Evolutionary conservation across 1,140 invertebrate genomes (phyloP).

Genomic region (Sinella curviseta): DNA sequence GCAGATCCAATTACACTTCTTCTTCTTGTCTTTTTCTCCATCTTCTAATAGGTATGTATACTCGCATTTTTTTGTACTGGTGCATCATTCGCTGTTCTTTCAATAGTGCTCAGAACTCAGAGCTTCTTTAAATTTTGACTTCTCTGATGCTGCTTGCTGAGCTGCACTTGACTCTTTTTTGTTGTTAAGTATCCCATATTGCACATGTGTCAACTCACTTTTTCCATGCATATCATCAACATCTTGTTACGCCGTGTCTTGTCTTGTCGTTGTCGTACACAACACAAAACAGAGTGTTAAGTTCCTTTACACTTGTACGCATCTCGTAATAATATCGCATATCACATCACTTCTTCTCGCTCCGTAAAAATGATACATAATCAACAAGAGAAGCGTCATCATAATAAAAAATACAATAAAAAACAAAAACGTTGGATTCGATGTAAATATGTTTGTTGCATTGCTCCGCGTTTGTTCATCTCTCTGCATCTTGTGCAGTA

Average conservation of each 20-base stretch:
- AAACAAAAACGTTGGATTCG: too few species aligned
- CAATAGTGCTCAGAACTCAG: too few species aligned
- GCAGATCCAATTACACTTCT: not conserved
- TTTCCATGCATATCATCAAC: slow-evolving; percentile 8
- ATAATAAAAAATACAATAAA: not conserved
- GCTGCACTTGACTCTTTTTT: not conserved
- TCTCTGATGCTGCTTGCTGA: too few species aligned
- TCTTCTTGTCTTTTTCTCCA: not conserved
- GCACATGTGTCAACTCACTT: not conserved
- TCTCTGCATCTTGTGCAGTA: too few species aligned
- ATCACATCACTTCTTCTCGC: not conserved
- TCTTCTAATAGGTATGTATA: not conserved
- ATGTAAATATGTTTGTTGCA: too few species aligned
- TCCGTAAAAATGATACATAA: not conserved
- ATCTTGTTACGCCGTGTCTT: not conserved
- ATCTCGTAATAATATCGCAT: not conserved
- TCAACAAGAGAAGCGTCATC: not conserved
- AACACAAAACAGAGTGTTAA: slow-evolving; percentile 3
- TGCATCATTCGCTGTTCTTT: too few species aligned
- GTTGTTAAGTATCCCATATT: not conserved
- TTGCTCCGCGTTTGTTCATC: too few species aligned
- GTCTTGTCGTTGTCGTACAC: too few species aligned
- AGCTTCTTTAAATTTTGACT: too few species aligned
- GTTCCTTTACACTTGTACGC: not conserved
- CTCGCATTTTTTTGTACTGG: not conserved